Base-by-base conservation (phyloP, 2,797 vertebrate genomes). In the Buphagus erythrorhynchus region DNA sequence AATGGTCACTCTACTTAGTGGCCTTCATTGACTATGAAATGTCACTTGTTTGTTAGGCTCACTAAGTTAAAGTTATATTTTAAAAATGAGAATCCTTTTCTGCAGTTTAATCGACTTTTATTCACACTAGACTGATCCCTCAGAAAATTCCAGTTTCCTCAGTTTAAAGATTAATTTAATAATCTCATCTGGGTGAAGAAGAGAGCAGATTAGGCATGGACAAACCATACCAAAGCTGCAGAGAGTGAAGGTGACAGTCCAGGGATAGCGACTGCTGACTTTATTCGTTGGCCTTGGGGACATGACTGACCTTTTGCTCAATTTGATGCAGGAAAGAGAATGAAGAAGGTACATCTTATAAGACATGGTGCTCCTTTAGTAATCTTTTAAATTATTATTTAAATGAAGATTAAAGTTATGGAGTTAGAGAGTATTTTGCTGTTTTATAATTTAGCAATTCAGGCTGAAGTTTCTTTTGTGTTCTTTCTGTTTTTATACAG, bases 401-500 rank as follows among this genome's bases (percentile, higher is more conserved):
- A 88, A 40, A 86, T 12, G 3, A 92, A 89, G 66, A 77, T 71
- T 97, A 57, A 96, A 95, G 46, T 96, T 92, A 91, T 77, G 77
- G 59, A 79, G 71, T 95, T 97, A 72, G 35, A 79, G 82, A 95
- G 73, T 92, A 73, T 93, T 96, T 90, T 88, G 25, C 91, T 86
- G 66, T 46, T 97, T 97, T 97, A 87, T 91, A 95, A 92, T 97
- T 96, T 96, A 96, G 96, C 88, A 54, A 65, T 94, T 93, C 90
- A 90, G 92, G 67, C 77, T 96, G 90, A 87, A 95, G 75, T 96
- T 97, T 96, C 81, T 92, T 98, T 98, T 97, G 97, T 96, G 81
- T 92, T 95, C 86, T 94, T 96, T 97, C 91, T 93, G 85, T 35
- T 98, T 97, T 98, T 96, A 94, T 66, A 85, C 86, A 96, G 91